A percentile compares a stretch with the other conserved stretches of the same genome.
These are phyloP conservation scores for Bhutanitis thaidina DNA, from an alignment of 2,888 invertebrate genomes.

Conservation along the genomic window DNA sequence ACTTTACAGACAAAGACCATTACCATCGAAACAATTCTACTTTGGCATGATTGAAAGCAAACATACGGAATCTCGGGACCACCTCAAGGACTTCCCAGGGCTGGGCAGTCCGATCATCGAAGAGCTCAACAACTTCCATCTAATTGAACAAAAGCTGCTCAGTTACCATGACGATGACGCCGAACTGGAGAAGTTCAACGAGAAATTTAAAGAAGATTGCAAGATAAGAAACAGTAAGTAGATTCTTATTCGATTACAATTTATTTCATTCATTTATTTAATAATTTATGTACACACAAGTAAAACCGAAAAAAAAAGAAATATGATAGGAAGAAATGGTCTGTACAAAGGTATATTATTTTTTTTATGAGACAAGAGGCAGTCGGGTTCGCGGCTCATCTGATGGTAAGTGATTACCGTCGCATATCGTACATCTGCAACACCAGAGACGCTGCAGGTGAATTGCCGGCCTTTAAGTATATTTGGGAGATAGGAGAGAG, in stretches of 20 bases:
- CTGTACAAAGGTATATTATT: too few relatives aligned
- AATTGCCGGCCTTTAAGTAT: too few relatives aligned
- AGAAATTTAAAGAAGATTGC: slow-evolving; percentile 57
- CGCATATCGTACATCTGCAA: too few relatives aligned
- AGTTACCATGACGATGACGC: slow-evolving; percentile 65
- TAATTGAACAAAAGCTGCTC: slow-evolving; percentile 66
- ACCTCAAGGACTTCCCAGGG: slow-evolving; percentile 67
- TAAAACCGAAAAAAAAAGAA: too few relatives aligned
- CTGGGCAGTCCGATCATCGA: slow-evolving; percentile 70
- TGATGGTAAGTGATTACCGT: too few relatives aligned
- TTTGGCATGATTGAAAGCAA: slow-evolving; percentile 87
- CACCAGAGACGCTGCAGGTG: too few relatives aligned
- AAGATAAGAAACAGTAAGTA: slow-evolving; percentile 61
- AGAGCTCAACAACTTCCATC: slow-evolving; percentile 65
- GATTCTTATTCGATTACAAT: not conserved
- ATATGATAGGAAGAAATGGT: too few relatives aligned
- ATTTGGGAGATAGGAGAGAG: too few relatives aligned
- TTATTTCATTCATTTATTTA: too few relatives aligned
- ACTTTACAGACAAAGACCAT: slow-evolving; percentile 46
- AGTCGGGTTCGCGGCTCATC: too few relatives aligned
- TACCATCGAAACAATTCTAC: slow-evolving; percentile 82
- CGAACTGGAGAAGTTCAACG: slow-evolving; percentile 66
- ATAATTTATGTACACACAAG: too few relatives aligned
- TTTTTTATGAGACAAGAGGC: too few relatives aligned
- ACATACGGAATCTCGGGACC: slow-evolving; percentile 49